A percentile compares a stretch with the other conserved stretches of the same genome.
Evolutionary conservation across 2,113 vertebrate genomes (phyloP).

Genomic region (Trogon melanurus): DNA sequence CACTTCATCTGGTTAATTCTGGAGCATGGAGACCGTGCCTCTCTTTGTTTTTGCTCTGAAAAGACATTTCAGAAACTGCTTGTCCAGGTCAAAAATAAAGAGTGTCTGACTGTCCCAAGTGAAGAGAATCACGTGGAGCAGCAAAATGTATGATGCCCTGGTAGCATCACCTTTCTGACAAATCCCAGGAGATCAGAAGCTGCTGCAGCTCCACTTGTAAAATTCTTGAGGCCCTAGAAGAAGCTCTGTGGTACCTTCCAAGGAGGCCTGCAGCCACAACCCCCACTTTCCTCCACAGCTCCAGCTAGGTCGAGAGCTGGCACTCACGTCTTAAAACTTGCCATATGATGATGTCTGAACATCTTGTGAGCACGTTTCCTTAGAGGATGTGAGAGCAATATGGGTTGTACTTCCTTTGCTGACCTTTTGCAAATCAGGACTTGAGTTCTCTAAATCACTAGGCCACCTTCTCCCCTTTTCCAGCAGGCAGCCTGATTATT

Average conservation of each 20-base stretch:
- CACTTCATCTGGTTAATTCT: not conserved
- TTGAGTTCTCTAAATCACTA: not conserved
- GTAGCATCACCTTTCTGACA: not conserved
- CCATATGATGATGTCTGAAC: accelerated
- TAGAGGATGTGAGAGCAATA: not conserved
- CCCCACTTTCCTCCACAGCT: accelerated
- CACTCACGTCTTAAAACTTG: not conserved
- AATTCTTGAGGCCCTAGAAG: not conserved
- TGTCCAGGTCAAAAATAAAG: not conserved
- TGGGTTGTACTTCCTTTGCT: not conserved
- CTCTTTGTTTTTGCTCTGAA: not conserved
- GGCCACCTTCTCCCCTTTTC: not conserved
- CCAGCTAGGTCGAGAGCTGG: not conserved
- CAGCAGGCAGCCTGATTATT: accelerated
- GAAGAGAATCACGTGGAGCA: not conserved
- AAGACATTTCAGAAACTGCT: not conserved
- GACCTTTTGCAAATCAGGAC: not conserved
- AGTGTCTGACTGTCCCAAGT: not conserved
- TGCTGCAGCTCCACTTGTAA: not conserved
- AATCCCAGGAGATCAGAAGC: not conserved
- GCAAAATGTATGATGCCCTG: not conserved
- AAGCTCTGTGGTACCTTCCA: not conserved
- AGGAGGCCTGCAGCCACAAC: not conserved
- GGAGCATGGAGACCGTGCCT: accelerated
- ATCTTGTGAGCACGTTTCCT: not conserved